phyloP scores from a whole-genome alignment of 2,797 vertebrate species.

The Mus minutoides region DNA sequence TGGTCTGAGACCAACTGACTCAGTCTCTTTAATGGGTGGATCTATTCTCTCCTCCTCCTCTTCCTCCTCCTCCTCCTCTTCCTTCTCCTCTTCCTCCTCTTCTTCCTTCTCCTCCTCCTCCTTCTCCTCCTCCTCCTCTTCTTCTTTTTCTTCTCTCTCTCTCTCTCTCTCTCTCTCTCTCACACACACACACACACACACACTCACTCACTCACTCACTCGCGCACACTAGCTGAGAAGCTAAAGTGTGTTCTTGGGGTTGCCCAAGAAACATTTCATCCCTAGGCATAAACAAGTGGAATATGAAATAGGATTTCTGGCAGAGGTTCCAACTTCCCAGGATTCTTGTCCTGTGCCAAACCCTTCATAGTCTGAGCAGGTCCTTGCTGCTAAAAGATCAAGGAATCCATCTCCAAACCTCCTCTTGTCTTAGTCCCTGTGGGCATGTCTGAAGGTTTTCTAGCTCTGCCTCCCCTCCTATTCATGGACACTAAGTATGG shows the following conservation, averaged over 20 bases:
- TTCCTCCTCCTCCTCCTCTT: no score
- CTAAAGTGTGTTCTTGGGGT: background rate
- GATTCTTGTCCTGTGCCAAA: background rate
- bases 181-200: background rate
- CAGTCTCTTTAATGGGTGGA: background rate
- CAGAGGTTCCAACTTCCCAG: slow-evolving; percentile 49
- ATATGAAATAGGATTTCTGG: slow-evolving; percentile 46
- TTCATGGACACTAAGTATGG: background rate
- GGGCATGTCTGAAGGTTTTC: slow-evolving; percentile 2
- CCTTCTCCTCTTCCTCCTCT: no score
- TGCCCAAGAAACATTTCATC: slow-evolving; percentile 1
- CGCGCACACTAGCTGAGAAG: background rate
- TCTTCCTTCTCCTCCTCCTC: no score
- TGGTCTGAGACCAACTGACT: background rate
- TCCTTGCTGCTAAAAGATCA: slow-evolving; percentile 5
- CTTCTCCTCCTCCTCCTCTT: no score
- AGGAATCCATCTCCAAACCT: background rate
- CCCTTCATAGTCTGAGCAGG: background rate
- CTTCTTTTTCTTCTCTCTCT: no score
- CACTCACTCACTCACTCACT: background rate
- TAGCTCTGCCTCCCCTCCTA: background rate
- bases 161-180: no score
- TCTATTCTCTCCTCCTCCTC: background rate
- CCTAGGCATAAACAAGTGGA: slow-evolving; percentile 15
- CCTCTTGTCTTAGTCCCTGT: background rate